Evolutionary conservation across 2,113 vertebrate species (phyloP).

Genomic region (Entelurus aequoreus): DNA sequence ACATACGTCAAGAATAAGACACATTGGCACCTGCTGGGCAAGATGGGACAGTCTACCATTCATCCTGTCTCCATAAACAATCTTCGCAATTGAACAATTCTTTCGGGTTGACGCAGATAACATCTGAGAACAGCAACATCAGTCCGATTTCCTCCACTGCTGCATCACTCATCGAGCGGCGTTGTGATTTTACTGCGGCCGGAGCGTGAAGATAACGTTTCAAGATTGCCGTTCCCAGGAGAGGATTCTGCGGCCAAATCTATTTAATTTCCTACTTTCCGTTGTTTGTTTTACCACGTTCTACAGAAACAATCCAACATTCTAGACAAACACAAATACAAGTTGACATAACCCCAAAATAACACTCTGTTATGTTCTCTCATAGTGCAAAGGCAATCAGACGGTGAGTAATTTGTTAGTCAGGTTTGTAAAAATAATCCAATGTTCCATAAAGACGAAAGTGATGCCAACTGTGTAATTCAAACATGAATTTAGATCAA

Average conservation of each 20-base stretch:
- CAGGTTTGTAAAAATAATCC: conserved; percentile 38
- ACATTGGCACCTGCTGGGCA: conserved; percentile 35
- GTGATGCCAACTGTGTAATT: no score
- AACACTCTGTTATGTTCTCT: neutral
- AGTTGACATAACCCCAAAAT: neutral
- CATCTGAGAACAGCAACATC: conserved; percentile 8
- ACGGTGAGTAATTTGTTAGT: conserved; percentile 28
- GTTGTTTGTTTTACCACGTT: neutral
- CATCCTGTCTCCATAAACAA: conserved; percentile 31
- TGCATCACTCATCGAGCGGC: conserved; percentile 4
- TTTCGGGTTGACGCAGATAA: conserved; percentile 8
- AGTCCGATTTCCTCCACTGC: conserved; percentile 5
- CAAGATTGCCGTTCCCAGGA: neutral
- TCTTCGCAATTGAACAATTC: conserved; percentile 21
- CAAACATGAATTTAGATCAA: no score
- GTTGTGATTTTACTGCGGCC: neutral
- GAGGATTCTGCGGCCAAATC: neutral
- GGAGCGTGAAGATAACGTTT: neutral
- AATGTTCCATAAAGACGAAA: conserved; percentile 41
- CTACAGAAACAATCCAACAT: neutral
- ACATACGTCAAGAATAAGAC: conserved; percentile 9
- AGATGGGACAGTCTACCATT: conserved; percentile 13
- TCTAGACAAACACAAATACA: conserved; percentile 8
- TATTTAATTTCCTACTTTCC: neutral
- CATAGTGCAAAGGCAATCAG: neutral